Evolutionary conservation across 2,113 vertebrate genomes (phyloP), one percentile per base, ranked within the genome.

Genomic region (Stigmatopora argus): DNA sequence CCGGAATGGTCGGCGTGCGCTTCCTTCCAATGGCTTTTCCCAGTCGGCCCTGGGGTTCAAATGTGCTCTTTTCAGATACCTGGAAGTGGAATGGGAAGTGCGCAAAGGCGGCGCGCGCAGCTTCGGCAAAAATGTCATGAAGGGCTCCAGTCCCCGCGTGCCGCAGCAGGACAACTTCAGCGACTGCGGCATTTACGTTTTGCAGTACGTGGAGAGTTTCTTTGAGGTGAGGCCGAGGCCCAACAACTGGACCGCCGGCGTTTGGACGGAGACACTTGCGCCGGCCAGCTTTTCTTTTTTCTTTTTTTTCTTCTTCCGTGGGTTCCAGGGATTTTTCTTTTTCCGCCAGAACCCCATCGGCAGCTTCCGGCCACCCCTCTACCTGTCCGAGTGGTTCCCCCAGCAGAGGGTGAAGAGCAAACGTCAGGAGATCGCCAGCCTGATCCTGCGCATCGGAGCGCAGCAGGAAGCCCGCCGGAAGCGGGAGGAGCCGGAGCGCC

Each of bases 141-240:
- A 92, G 89, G 96, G 96, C 66, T 99, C 96, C 60, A 98, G 94
- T 76, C 96, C 96, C 7, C 94, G 95, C 69, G 97, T 99, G 78
- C 97, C 97, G 26, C 96, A 99, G 78, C 97, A 99, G 81, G 97
- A 99, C 66, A 99, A 99, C 89, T 99, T 95, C 87, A 99, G 97
- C 65, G 97, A 99, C 81, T 99, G 97, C 65, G 97, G 97, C 5
- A 93, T 98, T 11, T 99, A 98, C 60, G 69, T 99, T 34, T 86
- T 99, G 74, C 97, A 99, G 86, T 99, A 98, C 11, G 97, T 99
- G 72, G 97, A 99, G 87, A 99, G 97, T 86, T 99, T 98, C 91
- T 99, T 99, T 68, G 91, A 99, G 95, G 97, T 99, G 67, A 41
- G 38, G 7, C 38, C 2, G 38, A 31, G 26, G 26, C 3, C 26